Conservation (phyloP, 1,140 invertebrate species). For the Cardiocondyla obscurior region DNA sequence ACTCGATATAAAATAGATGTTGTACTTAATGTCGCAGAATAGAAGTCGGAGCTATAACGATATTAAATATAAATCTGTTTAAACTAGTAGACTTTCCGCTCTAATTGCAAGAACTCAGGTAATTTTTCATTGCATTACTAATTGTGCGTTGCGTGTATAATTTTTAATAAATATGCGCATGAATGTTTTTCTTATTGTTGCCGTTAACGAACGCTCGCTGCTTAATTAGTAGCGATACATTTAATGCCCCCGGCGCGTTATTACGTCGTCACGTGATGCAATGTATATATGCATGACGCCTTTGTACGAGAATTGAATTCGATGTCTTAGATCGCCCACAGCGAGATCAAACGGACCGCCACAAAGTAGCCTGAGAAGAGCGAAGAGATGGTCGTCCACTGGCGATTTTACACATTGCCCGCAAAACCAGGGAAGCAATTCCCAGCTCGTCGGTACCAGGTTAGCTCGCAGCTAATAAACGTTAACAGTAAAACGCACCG, state of each 20-base stretch:
- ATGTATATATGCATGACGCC: constrained; percentile 23
- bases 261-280: constrained; percentile 14
- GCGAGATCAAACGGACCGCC: constrained; percentile 80
- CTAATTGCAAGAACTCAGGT: neutral
- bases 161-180: constrained; percentile 21
- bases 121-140: constrained; percentile 6
- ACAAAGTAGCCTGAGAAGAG: constrained; percentile 83
- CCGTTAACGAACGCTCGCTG: constrained; percentile 18
- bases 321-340: constrained; percentile 76
- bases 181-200: neutral
- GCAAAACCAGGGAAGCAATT: constrained; percentile 79
- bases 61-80: neutral
- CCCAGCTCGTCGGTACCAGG: constrained; percentile 85
- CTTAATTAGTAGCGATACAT: constrained; percentile 40
- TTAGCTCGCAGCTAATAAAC: constrained; percentile 74
- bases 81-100: neutral
- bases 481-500: constrained; percentile 47
- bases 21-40: neutral
- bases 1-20: constrained; percentile 3
- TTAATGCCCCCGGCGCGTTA: constrained; percentile 16
- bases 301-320: constrained; percentile 43
- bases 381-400: constrained; percentile 93
- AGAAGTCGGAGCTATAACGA: neutral
- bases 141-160: constrained; percentile 18
- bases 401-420: constrained; percentile 88